Evolutionary conservation across 92 coral and sea anemone species (phyloP).

Genomic region (Porites divaricata): DNA sequence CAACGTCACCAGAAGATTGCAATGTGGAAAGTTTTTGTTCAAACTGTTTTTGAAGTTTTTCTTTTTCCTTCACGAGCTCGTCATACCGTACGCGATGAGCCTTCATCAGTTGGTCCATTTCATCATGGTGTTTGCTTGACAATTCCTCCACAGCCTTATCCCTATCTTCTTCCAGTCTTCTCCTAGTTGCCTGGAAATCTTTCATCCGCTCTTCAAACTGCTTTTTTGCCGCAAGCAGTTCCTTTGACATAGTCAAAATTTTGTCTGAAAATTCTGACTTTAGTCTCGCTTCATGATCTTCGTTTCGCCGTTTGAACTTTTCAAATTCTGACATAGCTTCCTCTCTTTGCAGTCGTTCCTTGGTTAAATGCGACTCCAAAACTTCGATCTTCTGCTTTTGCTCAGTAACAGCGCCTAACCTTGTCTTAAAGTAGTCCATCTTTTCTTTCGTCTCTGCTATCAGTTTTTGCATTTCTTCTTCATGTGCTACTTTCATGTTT

Average conservation of each 20-base stretch:
- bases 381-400: conserved; percentile 79
- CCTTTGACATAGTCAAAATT: conserved; percentile 75
- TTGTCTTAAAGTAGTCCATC: conserved; percentile 79
- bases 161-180: conserved; percentile 82
- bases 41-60: conserved; percentile 77
- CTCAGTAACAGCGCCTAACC: conserved; percentile 78
- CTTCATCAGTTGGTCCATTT: conserved; percentile 95
- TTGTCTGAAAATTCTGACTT: conserved; percentile 83
- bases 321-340: conserved; percentile 89
- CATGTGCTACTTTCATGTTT: conserved; percentile 79
- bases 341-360: conserved; percentile 80
- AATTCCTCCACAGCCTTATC: conserved; percentile 81
- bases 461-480: conserved; percentile 90
- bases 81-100: conserved; percentile 97
- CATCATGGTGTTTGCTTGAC: conserved; percentile 86
- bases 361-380: conserved; percentile 76
- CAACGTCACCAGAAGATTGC: conserved; percentile 63
- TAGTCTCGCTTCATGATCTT: conserved; percentile 69
- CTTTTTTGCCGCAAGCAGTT: conserved; percentile 81
- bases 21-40: conserved; percentile 70
- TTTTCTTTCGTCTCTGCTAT: conserved; percentile 88
- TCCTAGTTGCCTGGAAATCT: conserved; percentile 79
- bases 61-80: conserved; percentile 88
- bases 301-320: conserved; percentile 70
- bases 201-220: conserved; percentile 90